Evolutionary conservation across 1,140 invertebrate species (phyloP).

Genomic region (Anoplolepis gracilipes): DNA sequence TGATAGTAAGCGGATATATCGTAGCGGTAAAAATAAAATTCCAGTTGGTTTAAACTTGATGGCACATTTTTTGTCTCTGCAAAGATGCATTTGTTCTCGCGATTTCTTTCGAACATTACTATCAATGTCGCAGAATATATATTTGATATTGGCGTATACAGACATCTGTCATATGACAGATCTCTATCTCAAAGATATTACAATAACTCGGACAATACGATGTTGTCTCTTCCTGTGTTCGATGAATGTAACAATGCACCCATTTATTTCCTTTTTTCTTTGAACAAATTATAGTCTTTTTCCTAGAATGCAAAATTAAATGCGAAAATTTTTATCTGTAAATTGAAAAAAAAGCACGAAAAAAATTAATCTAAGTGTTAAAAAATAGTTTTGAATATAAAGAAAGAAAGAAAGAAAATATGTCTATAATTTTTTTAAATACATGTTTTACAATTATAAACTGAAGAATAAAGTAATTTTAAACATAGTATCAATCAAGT

Average conservation of each 20-base stretch:
- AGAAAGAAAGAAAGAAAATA: background rate
- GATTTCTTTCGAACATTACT: slow-evolving; percentile 28
- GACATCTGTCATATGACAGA: background rate
- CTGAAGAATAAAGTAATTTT: background rate
- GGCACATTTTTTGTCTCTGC: slow-evolving; percentile 27
- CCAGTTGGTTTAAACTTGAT: slow-evolving; percentile 20
- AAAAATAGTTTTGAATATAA: background rate
- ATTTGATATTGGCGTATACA: background rate
- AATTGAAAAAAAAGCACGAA: background rate
- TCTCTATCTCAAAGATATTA: too few relatives aligned
- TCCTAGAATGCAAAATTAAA: background rate
- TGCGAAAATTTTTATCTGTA: background rate
- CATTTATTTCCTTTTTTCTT: background rate
- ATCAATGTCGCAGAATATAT: slow-evolving; percentile 1
- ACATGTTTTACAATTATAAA: background rate
- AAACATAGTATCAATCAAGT: background rate
- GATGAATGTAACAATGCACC: background rate
- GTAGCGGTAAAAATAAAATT: background rate
- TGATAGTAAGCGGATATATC: slow-evolving; percentile 20
- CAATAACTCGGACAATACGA: background rate
- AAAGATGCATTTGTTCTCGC: slow-evolving; percentile 13
- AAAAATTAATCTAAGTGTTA: background rate
- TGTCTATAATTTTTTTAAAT: background rate
- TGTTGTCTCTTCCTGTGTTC: background rate
- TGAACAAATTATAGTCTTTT: background rate